phyloP scores from a whole-genome alignment of 2,888 invertebrate genomes.

The Caenorhabditis parvicauda region DNA sequence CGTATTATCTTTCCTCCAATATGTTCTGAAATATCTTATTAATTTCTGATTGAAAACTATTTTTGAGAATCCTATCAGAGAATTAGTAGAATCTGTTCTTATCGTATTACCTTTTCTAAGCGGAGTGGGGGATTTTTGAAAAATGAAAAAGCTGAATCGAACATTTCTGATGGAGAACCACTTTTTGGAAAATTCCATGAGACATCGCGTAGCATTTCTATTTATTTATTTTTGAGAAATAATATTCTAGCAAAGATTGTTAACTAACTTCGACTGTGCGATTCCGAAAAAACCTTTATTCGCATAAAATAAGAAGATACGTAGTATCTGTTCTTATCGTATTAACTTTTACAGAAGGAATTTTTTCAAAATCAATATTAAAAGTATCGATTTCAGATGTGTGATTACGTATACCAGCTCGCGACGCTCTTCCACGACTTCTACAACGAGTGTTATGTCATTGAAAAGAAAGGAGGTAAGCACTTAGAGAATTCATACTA shows the following conservation, averaged over 20 bases:
- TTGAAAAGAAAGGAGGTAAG: slow-evolving; percentile 77
- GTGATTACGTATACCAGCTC: slow-evolving; percentile 92
- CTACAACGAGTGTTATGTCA: slow-evolving; percentile 94
- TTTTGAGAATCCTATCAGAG: too few species aligned
- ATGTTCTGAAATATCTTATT: too few species aligned
- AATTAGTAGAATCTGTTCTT: too few species aligned
- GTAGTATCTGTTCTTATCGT: neutral
- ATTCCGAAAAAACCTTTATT: neutral
- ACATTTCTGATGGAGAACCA: too few species aligned
- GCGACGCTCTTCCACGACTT: slow-evolving; percentile 91
- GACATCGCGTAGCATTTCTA: too few species aligned
- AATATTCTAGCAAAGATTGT: too few species aligned
- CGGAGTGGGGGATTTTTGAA: neutral
- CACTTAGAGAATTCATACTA: neutral
- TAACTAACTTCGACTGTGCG: too few species aligned
- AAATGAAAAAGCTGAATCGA: too few species aligned
- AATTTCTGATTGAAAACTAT: too few species aligned
- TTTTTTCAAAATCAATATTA: neutral
- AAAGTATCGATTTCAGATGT: slow-evolving; percentile 75
- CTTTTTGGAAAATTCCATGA: too few species aligned
- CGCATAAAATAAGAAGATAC: neutral
- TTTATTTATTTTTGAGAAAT: too few species aligned
- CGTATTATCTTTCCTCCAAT: too few species aligned
- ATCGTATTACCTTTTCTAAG: neutral
- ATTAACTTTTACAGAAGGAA: neutral